phyloP scores from a whole-genome alignment of 2,888 invertebrate species.

The Odiellus spinosus region DNA sequence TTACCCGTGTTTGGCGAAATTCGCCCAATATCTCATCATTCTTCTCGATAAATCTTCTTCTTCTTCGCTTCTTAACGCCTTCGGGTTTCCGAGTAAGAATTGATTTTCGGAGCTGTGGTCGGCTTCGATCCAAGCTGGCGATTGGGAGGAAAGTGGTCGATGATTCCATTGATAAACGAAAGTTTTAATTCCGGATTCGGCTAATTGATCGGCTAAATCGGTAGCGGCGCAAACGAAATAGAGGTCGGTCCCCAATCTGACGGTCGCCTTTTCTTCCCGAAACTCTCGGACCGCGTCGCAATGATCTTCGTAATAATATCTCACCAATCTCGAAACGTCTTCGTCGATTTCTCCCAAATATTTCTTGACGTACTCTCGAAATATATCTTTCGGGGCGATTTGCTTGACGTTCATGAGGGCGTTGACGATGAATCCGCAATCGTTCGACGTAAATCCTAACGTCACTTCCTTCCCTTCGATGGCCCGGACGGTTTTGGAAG shows the following conservation, averaged over 20 bases:
- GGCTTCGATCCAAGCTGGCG: constrained; percentile 14
- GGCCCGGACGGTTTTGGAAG: neutral
- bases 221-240: constrained; percentile 8
- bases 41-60: too few species aligned
- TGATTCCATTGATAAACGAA: constrained; percentile 13
- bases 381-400: too few species aligned
- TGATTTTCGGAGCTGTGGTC: constrained; percentile 13
- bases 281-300: constrained; percentile 4
- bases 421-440: constrained; percentile 15
- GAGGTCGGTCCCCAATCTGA: constrained; percentile 10
- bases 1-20: too few species aligned
- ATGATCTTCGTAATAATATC: constrained; percentile 7
- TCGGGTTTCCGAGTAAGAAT: constrained; percentile 13
- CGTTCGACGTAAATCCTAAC: constrained; percentile 13
- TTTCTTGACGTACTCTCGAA: neutral
- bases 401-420: neutral
- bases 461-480: constrained; percentile 9
- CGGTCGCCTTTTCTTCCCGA: constrained; percentile 5
- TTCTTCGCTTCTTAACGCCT: neutral
- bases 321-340: constrained; percentile 1
- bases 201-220: constrained; percentile 10
- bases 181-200: constrained; percentile 7
- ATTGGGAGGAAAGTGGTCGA: constrained; percentile 2
- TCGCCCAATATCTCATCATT: too few species aligned
- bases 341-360: neutral